A percentile compares a stretch with the other conserved stretches of the same genome.
phyloP scores from a whole-genome alignment of 2,113 vertebrate species.

The Ochotona curzoniae region DNA sequence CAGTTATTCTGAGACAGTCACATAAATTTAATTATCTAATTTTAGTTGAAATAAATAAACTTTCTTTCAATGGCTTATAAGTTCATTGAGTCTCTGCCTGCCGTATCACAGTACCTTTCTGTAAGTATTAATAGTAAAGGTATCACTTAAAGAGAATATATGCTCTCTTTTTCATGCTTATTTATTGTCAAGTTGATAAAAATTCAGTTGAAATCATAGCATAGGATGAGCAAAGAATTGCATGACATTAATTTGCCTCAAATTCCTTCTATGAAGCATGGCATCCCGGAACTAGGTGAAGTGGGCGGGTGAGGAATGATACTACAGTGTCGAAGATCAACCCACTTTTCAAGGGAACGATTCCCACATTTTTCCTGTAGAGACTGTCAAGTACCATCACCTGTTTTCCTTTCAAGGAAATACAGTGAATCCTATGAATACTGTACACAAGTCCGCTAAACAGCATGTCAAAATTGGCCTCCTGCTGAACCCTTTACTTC shows the following conservation, averaged over 20 bases:
- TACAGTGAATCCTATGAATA: background rate
- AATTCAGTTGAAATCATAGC: conserved; percentile 27
- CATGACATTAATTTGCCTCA: background rate
- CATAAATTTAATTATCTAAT: too few species aligned
- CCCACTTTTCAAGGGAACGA: background rate
- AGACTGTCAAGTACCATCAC: background rate
- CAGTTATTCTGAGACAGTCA: background rate
- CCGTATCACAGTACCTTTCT: conserved; percentile 6
- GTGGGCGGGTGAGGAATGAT: background rate
- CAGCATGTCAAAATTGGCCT: too few species aligned
- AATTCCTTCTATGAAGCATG: background rate
- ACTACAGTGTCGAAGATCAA: background rate
- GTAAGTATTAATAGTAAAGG: background rate
- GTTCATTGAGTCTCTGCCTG: background rate
- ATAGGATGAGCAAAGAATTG: background rate
- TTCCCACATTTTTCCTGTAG: background rate
- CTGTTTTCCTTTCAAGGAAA: background rate
- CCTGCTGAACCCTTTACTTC: background rate
- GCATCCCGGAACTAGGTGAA: background rate
- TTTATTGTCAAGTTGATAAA: conserved; percentile 16
- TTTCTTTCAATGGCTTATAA: background rate
- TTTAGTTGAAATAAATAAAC: conserved; percentile 11
- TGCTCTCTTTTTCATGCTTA: background rate
- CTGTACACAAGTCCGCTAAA: background rate
- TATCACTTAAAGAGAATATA: background rate